Conservation (phyloP, 2,113 vertebrate genomes). For the Actinemys pallida region DNA sequence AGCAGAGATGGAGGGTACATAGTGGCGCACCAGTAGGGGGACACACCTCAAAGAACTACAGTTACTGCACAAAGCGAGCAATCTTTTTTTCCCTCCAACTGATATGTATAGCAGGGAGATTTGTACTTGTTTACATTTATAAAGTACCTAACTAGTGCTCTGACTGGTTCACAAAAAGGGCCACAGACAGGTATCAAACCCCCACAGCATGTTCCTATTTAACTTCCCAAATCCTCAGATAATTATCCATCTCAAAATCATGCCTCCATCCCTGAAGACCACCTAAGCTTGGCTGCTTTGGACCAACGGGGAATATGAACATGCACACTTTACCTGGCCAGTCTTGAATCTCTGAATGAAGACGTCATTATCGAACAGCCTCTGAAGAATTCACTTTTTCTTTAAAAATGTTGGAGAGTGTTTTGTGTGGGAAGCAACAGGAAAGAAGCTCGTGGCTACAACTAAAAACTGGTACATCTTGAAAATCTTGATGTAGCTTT, state of each 20-base stretch:
- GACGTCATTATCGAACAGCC: background rate
- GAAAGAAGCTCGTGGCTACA: background rate
- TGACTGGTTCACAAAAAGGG: background rate
- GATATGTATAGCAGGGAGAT: background rate
- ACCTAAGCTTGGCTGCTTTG: background rate
- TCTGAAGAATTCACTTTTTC: background rate
- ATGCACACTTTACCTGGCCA: background rate
- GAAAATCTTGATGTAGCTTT: background rate
- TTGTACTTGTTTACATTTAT: background rate
- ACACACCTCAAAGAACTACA: background rate
- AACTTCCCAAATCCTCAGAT: background rate
- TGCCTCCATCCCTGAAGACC: background rate
- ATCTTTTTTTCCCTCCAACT: background rate
- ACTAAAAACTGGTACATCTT: background rate
- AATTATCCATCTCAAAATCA: background rate
- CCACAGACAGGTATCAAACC: background rate
- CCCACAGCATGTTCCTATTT: background rate
- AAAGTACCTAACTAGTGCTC: background rate
- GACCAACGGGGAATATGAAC: background rate
- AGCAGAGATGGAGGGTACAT: too few species aligned
- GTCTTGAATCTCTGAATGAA: background rate
- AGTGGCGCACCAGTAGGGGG: background rate
- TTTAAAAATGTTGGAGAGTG: background rate
- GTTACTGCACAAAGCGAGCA: background rate
- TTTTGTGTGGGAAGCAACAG: background rate